These are phyloP conservation scores for Dusona sp. DNA, from an alignment of 2,888 invertebrate genomes.

Conservation along the genomic window DNA sequence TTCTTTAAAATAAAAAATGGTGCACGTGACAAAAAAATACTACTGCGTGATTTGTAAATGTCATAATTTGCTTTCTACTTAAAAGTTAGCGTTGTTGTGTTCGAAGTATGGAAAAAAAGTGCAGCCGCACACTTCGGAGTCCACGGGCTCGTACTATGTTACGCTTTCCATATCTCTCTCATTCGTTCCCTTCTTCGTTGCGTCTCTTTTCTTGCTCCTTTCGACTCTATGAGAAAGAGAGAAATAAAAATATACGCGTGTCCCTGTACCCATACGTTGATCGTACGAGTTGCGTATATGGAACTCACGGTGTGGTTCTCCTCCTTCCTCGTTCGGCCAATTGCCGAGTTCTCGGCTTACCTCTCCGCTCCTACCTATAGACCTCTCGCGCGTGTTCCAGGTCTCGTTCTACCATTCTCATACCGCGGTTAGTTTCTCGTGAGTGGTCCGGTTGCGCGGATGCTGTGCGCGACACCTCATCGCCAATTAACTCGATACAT, in stretches of 20 bases:
- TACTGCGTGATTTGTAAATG: background rate
- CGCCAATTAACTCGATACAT: conserved; percentile 8
- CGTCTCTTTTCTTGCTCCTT: conserved; percentile 26
- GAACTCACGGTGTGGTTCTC: conserved; percentile 61
- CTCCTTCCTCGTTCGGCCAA: conserved; percentile 73
- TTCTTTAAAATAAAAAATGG: background rate
- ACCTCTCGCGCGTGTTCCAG: conserved; percentile 60
- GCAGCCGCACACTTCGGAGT: conserved; percentile 4
- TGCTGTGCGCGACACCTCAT: conserved; percentile 59
- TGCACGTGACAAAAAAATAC: background rate
- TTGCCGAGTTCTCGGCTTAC: conserved; percentile 76
- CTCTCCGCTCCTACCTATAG: conserved; percentile 73
- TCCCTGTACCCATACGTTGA: conserved; percentile 5
- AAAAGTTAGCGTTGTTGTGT: background rate
- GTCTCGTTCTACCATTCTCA: conserved; percentile 70
- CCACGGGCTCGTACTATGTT: conserved; percentile 1
- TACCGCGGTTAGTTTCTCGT: conserved; percentile 76
- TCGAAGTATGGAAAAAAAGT: conserved; percentile 1
- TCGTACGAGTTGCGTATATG: conserved; percentile 42
- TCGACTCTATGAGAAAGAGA: conserved; percentile 7
- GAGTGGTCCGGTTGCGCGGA: conserved; percentile 76
- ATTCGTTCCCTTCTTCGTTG: conserved; percentile 26
- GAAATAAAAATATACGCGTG: background rate
- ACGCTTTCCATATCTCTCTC: conserved; percentile 35
- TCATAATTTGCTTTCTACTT: background rate